Base-by-base conservation (phyloP, 2,888 invertebrate genomes). In the Ennomos quercinarius region DNA sequence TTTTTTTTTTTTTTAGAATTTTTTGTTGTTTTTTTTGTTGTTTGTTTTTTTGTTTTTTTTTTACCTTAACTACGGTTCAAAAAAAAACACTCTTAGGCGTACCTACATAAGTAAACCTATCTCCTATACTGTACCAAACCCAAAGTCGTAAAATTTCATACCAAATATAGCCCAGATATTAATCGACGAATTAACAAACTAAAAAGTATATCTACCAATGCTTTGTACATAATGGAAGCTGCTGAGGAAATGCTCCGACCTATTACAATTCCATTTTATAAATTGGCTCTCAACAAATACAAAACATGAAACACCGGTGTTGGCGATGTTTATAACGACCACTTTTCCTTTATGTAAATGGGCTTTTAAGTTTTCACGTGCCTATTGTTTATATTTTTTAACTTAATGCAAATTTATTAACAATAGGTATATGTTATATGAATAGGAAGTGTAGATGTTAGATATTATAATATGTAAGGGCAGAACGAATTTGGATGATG, bases 241-340 rank as follows among this genome's bases (percentile, higher is more conserved):
- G 60, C 55, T 61, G 57, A 60, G 67, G 62, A 63, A 67, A 63
- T 60, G 63, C 61, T 65, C 57, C 44, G 36, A 57, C 58, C 64
- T 68, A 72, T 67, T 71, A 65, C 63, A 70, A 77, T 68, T 68
- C 67, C 74, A 77, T 72, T 77, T 73, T 64, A 70, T 70, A 69
- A 76, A 77, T 76, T 73, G 75, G 66, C 72, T 74, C 71, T 68
- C 70, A 67, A 68, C 68, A 63, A 69, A 65, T 58, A 48, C 64
- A 61, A 62, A 65, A 51, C 60, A 60, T 44, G 53, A 59, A 27
- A 52, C 53, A 53, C 54, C 61, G 44, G 60, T 64, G 59, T 63
- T 65, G 53, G 51, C 64, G 56, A 52, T 68, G 63, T 65, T 64
- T 68, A 69, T 62, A 62, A 64, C 63, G 62, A 65, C 54, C 58